phyloP scores from a whole-genome alignment of 2,888 invertebrate species.

The Tanypteryx hageni region DNA sequence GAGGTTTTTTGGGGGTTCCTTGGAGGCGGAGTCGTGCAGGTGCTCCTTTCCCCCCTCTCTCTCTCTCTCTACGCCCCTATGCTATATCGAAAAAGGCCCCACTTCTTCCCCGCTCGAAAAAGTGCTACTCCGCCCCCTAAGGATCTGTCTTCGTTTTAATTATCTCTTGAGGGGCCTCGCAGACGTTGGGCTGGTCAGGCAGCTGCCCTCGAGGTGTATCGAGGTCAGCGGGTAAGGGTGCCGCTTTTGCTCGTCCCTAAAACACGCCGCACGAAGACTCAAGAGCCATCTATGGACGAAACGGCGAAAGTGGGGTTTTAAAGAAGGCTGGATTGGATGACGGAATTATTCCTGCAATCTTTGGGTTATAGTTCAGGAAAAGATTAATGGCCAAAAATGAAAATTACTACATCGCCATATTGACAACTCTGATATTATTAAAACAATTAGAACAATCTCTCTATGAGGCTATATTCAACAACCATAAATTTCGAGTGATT shows the following conservation, averaged over 20 bases:
- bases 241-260: background rate
- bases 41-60: constrained; percentile 19
- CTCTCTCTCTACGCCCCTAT: background rate
- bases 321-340: background rate
- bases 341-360: background rate
- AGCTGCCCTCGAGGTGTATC: constrained; percentile 47
- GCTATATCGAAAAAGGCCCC: background rate
- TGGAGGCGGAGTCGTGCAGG: constrained; percentile 31
- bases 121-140: background rate
- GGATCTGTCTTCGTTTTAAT: constrained; percentile 55
- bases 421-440: too few relatives aligned
- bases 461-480: too few relatives aligned
- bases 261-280: background rate
- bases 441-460: too few relatives aligned
- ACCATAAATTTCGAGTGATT: too few relatives aligned
- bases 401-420: too few relatives aligned
- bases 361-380: too few relatives aligned
- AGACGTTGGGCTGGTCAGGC: constrained; percentile 52
- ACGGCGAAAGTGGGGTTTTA: background rate
- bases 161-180: background rate
- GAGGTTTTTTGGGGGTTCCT: background rate
- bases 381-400: too few relatives aligned
- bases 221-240: constrained; percentile 56
- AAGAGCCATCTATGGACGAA: constrained; percentile 43
- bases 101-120: background rate